Conservation (phyloP, 2,797 vertebrate species). For the Apodemus agrarius region DNA sequence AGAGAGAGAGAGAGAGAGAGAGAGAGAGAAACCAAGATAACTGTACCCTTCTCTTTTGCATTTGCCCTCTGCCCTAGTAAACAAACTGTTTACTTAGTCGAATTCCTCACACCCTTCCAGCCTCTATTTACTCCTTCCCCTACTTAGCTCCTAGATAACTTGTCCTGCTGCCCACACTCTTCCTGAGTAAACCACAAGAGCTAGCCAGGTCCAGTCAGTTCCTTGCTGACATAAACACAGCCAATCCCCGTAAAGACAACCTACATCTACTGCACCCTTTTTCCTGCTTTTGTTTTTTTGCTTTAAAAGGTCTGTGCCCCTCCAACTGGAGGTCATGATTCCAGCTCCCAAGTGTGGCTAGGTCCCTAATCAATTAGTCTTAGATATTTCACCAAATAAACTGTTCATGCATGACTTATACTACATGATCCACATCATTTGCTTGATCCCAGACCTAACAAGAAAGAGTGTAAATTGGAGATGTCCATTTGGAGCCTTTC, state of each 20-base stretch:
- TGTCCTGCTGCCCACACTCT: neutral
- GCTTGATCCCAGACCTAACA: neutral
- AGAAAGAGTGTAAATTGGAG: neutral
- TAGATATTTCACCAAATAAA: neutral
- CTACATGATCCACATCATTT: neutral
- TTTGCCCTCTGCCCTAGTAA: no score
- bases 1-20: no score
- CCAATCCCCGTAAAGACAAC: neutral
- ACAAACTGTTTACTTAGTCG: neutral
- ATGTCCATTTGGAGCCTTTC: neutral
- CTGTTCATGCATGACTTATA: neutral
- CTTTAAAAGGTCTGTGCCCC: neutral
- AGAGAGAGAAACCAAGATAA: no score
- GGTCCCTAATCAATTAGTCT: neutral
- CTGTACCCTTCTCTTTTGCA: no score
- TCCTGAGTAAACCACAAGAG: neutral
- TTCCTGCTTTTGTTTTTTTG: neutral
- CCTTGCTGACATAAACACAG: neutral
- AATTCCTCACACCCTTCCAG: neutral
- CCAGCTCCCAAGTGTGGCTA: neutral
- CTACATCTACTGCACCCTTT: neutral
- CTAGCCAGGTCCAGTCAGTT: neutral
- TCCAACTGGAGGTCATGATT: neutral
- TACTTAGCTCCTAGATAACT: neutral
- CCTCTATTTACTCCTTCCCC: no score